These are phyloP conservation scores for Temnopleurus reevesii DNA, from an alignment of 53 echinoderm and acorn worm species.

Conservation along the genomic window DNA sequence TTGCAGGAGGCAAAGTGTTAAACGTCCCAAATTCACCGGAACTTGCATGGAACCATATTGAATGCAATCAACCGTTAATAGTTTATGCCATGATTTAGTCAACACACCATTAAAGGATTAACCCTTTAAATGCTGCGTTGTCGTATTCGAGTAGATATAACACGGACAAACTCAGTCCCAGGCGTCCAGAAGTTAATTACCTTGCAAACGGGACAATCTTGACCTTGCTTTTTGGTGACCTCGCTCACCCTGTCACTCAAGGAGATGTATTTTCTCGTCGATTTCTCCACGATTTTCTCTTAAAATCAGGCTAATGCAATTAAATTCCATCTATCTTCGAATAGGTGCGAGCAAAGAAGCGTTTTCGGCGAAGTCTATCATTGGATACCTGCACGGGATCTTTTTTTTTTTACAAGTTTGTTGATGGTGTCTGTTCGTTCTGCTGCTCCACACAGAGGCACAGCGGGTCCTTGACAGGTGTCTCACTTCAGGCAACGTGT, in stretches of 20 bases:
- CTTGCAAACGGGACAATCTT: too few species aligned
- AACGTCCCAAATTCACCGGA: too few species aligned
- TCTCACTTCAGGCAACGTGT: slow-evolving; percentile 9
- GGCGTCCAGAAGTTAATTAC: too few species aligned
- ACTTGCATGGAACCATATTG: too few species aligned
- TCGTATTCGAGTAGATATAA: too few species aligned
- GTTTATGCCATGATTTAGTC: too few species aligned
- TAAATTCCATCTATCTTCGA: neutral
- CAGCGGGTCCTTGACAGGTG: slow-evolving; percentile 41
- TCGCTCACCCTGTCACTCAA: neutral
- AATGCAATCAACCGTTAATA: too few species aligned
- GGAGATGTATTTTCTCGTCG: neutral
- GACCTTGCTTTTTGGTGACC: neutral
- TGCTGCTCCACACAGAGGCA: slow-evolving; percentile 25
- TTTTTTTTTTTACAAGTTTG: neutral
- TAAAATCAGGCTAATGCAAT: neutral
- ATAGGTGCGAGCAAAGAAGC: neutral
- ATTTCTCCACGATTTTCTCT: slow-evolving; percentile 5
- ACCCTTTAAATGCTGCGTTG: too few species aligned
- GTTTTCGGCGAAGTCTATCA: neutral
- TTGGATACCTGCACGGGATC: neutral
- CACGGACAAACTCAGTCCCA: too few species aligned
- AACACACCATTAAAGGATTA: too few species aligned
- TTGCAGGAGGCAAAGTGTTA: too few species aligned
- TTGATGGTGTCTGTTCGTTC: slow-evolving; percentile 15